Evolutionary conservation across 1,140 invertebrate genomes (phyloP).

Genomic region (Trichoplusia ni): DNA sequence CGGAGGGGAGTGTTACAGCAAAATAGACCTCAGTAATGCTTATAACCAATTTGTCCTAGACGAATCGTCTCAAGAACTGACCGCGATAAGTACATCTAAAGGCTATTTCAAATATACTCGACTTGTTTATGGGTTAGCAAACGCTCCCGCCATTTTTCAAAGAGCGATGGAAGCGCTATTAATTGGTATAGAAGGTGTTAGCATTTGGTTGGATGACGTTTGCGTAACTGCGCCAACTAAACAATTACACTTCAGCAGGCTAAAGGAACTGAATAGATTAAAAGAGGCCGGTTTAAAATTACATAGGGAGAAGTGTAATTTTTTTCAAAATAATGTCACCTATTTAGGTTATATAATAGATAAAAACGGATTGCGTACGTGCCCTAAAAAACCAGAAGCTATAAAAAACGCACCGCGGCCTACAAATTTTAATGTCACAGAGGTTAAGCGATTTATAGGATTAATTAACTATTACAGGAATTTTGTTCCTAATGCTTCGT

Average conservation of each 20-base stretch:
- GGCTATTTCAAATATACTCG: constrained; percentile 58
- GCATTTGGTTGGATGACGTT: constrained; percentile 48
- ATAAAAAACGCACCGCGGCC: constrained; percentile 29
- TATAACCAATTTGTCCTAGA: constrained; percentile 53
- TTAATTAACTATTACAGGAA: constrained; percentile 42
- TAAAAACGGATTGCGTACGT: constrained; percentile 32
- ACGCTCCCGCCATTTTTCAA: constrained; percentile 61
- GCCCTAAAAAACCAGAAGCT: constrained; percentile 36
- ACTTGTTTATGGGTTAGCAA: constrained; percentile 54
- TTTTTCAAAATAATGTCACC: constrained; percentile 54
- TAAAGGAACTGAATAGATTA: constrained; percentile 49
- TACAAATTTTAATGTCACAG: constrained; percentile 27
- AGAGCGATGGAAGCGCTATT: constrained; percentile 57
- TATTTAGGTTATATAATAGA: constrained; percentile 58
- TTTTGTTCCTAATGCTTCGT: constrained; percentile 37
- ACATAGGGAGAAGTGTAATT: constrained; percentile 59
- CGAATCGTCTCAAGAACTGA: constrained; percentile 44
- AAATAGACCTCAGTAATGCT: constrained; percentile 57
- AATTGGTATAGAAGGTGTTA: constrained; percentile 45
- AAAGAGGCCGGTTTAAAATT: constrained; percentile 36
- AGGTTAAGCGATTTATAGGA: constrained; percentile 36
- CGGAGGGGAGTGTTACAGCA: constrained; percentile 47
- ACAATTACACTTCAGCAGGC: constrained; percentile 29
- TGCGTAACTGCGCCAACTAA: constrained; percentile 38
- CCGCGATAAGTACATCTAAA: constrained; percentile 56